A percentile compares a stretch with the other conserved stretches of the same genome.
Conservation (phyloP, 2,888 invertebrate species). For the Oscheius myriophilus region DNA sequence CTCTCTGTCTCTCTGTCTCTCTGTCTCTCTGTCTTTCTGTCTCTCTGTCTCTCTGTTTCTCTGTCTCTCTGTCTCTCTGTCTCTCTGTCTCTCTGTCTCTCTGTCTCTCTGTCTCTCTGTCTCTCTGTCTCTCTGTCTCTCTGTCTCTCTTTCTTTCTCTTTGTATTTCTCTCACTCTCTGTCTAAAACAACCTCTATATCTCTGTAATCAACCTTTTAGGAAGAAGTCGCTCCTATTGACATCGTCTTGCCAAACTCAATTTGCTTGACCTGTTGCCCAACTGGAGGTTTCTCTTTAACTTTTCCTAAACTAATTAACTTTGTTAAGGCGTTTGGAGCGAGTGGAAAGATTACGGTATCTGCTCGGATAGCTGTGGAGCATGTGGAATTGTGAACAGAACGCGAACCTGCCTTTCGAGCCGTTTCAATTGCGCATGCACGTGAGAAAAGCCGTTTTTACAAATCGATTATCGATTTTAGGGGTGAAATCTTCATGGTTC, state of each 20-base stretch:
- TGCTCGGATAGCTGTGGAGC: conserved; percentile 30
- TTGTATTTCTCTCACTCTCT: too few relatives aligned
- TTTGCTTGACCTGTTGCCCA: conserved; percentile 7
- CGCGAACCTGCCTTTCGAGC: conserved; percentile 20
- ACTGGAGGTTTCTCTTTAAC: too few relatives aligned
- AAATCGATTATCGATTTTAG: not conserved
- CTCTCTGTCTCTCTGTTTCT: too few relatives aligned
- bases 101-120: too few relatives aligned
- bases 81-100: not conserved
- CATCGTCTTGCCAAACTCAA: not conserved
- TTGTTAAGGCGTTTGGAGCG: conserved; percentile 28
- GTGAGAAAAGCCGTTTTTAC: not conserved
- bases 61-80: too few relatives aligned
- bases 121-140: too few relatives aligned
- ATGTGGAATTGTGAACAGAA: conserved; percentile 25
- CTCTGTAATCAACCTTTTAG: not conserved
- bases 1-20: too few relatives aligned
- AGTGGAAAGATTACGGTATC: conserved; percentile 12
- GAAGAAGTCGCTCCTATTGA: not conserved
- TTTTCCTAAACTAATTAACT: not conserved
- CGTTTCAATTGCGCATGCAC: conserved; percentile 11
- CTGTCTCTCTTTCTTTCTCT: too few relatives aligned
- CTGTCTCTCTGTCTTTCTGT: too few relatives aligned
- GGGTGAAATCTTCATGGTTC: conserved; percentile 10
- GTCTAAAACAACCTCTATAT: not conserved